Conservation (phyloP, 1,140 invertebrate genomes). For the Aleiodes sp. region DNA sequence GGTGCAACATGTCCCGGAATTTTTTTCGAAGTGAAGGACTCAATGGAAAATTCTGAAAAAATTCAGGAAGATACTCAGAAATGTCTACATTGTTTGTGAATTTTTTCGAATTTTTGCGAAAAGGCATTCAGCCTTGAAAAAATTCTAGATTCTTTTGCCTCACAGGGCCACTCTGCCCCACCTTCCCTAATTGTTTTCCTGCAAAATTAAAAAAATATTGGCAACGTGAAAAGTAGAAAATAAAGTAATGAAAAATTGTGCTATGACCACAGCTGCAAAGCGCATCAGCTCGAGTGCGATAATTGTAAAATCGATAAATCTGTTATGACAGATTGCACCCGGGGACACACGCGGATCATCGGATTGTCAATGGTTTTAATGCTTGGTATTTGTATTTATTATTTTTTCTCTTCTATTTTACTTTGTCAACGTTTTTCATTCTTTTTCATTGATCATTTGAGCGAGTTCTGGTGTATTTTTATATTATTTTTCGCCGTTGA, state of each 20-base stretch:
- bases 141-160: no score
- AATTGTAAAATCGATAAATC: conserved; percentile 15
- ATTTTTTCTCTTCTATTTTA: not conserved
- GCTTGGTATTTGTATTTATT: not conserved
- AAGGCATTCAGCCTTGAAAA: no score
- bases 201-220: not conserved
- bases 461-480: no score
- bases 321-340: not conserved
- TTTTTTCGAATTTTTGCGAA: no score
- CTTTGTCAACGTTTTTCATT: not conserved
- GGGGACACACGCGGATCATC: not conserved
- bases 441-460: not conserved
- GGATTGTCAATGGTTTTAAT: conserved; percentile 30
- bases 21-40: no score
- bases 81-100: no score
- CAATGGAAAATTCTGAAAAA: no score
- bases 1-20: no score
- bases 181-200: no score
- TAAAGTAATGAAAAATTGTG: conserved; percentile 12
- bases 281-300: conserved; percentile 11
- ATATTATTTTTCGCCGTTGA: no score
- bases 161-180: no score
- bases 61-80: no score
- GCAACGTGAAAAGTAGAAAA: conserved; percentile 4
- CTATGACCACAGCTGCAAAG: not conserved